These are phyloP conservation scores for Ligdia adustata DNA, from an alignment of 2,888 invertebrate species.

Conservation along the genomic window DNA sequence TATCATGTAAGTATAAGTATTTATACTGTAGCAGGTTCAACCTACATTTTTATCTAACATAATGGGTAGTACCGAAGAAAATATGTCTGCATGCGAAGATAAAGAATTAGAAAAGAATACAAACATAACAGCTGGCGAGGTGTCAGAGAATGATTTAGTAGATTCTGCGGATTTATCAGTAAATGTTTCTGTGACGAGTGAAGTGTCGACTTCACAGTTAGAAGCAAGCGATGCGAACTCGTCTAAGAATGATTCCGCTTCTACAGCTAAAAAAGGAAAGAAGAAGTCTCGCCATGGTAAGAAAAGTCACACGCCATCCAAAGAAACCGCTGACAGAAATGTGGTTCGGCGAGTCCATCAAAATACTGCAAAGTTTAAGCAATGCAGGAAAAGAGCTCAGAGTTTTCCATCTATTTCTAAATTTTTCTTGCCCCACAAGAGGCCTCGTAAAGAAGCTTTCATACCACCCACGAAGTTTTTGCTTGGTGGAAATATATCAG, in stretches of 20 bases:
- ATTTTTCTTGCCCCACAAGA: constrained; percentile 89
- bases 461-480: constrained; percentile 97
- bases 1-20: constrained; percentile 64
- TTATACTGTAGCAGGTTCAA: not conserved
- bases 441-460: constrained; percentile 88
- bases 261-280: constrained; percentile 66
- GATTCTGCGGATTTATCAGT: constrained; percentile 58
- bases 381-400: constrained; percentile 86
- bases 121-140: constrained; percentile 59
- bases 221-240: constrained; percentile 50
- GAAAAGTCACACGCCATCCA: constrained; percentile 66
- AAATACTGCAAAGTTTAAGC: constrained; percentile 74
- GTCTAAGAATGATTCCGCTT: constrained; percentile 63
- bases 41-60: constrained; percentile 35
- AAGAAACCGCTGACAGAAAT: constrained; percentile 70
- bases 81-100: constrained; percentile 52
- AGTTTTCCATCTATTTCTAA: constrained; percentile 88
- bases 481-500: constrained; percentile 97
- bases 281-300: constrained; percentile 77
- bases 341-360: constrained; percentile 70
- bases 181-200: constrained; percentile 51
- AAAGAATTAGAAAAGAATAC: constrained; percentile 53
- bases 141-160: constrained; percentile 59
- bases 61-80: constrained; percentile 76
- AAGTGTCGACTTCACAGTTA: constrained; percentile 37